A percentile compares a stretch with the other conserved stretches of the same genome.
Conservation (phyloP, 2,888 invertebrate species). For the Sylvicola cinctus region DNA sequence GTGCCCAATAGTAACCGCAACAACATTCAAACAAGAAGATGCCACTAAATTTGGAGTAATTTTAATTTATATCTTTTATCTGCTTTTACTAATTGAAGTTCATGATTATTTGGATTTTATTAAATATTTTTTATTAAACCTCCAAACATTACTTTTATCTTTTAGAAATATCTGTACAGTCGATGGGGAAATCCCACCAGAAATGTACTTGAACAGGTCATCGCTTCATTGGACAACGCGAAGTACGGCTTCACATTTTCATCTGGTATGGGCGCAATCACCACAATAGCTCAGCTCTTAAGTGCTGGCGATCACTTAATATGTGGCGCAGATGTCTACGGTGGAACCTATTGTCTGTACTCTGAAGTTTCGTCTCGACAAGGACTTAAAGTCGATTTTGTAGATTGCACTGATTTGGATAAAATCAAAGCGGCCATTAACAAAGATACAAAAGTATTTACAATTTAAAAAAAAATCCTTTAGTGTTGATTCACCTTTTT, state of each 20-base stretch:
- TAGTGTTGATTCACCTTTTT: not conserved
- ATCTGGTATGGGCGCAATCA: slow-evolving; percentile 36
- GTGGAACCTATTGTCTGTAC: slow-evolving; percentile 29
- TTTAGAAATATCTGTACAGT: slow-evolving; percentile 28
- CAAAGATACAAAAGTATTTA: slow-evolving; percentile 4
- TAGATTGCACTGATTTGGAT: slow-evolving; percentile 7
- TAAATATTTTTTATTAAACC: too few species aligned
- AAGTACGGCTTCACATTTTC: slow-evolving; percentile 32
- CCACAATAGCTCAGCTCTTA: slow-evolving; percentile 29
- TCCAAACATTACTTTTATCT: not conserved
- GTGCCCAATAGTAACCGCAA: slow-evolving; percentile 72
- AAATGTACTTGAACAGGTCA: slow-evolving; percentile 30
- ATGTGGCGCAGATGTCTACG: slow-evolving; percentile 38
- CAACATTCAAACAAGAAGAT: slow-evolving; percentile 77
- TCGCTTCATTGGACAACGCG: slow-evolving; percentile 37
- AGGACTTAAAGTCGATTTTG: slow-evolving; percentile 8
- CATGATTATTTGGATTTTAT: too few species aligned
- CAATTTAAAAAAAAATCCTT: not conserved
- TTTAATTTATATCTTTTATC: too few species aligned
- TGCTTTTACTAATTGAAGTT: too few species aligned
- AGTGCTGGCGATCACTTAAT: slow-evolving; percentile 37
- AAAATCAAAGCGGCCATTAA: slow-evolving; percentile 8
- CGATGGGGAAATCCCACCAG: slow-evolving; percentile 42
- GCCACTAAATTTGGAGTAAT: slow-evolving; percentile 65
- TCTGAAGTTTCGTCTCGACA: not conserved